Conservation (phyloP, 2,797 vertebrate species). For the Sparidentex hasta region DNA sequence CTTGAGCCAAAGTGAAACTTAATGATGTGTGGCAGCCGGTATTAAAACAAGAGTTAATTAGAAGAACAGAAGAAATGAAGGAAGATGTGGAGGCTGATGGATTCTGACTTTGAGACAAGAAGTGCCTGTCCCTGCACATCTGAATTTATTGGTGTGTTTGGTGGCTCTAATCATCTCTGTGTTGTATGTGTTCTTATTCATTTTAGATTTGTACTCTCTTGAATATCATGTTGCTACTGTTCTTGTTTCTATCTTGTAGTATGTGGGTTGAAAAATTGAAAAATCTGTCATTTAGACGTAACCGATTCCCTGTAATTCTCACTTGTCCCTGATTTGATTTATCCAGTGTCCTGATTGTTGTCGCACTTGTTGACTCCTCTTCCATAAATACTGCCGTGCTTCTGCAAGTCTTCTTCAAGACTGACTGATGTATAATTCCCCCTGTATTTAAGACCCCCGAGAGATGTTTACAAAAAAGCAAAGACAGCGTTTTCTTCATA, state of each 20-base stretch:
- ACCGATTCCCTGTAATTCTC: background rate
- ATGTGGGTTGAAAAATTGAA: conserved; percentile 4
- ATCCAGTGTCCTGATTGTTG: background rate
- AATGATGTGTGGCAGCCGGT: conserved; percentile 33
- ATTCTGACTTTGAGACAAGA: conserved; percentile 4
- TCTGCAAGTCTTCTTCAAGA: conserved; percentile 20
- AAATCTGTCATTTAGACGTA: background rate
- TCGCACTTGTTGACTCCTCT: background rate
- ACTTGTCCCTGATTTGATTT: background rate
- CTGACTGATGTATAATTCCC: conserved; percentile 3
- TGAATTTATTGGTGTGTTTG: conserved; percentile 14
- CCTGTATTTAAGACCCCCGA: background rate
- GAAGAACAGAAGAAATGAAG: conserved; percentile 28
- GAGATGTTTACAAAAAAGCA: conserved; percentile 19
- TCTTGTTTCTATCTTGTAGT: conserved; percentile 22
- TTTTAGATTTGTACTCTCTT: background rate
- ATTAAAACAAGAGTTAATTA: conserved; percentile 40
- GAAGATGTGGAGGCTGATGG: conserved; percentile 18
- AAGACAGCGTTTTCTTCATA: conserved; percentile 32
- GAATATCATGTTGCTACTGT: background rate
- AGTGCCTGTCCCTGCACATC: background rate
- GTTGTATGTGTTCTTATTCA: conserved; percentile 27
- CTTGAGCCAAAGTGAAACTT: conserved; percentile 52
- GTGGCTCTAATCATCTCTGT: conserved; percentile 32
- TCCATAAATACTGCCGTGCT: conserved; percentile 2